Percentiles rank a stretch among this genome's conserved stretches.
Conservation (phyloP, 1,140 invertebrate species). For the Cydia splendana region DNA sequence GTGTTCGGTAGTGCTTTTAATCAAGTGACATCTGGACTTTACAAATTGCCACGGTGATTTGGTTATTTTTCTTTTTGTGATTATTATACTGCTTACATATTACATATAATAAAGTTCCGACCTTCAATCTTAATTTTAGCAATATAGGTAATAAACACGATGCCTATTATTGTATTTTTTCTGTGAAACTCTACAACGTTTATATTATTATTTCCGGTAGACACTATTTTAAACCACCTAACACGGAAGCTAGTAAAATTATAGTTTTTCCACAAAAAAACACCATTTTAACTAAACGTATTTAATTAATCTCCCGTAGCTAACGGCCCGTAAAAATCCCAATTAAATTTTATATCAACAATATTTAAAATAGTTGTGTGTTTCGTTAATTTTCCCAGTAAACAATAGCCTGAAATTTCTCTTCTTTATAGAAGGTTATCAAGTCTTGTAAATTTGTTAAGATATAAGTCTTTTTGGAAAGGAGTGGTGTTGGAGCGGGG, state of each 20-base stretch:
- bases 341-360: slow-evolving; percentile 12
- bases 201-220: too few species aligned
- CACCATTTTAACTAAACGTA: not conserved
- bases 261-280: not conserved
- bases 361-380: not conserved
- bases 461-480: not conserved
- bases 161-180: too few species aligned
- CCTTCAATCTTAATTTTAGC: too few species aligned
- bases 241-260: not conserved
- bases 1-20: too few species aligned
- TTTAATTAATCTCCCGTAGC: slow-evolving; percentile 11
- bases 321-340: slow-evolving; percentile 1
- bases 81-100: too few species aligned
- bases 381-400: not conserved
- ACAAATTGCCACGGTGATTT: too few species aligned
- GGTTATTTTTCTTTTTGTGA: too few species aligned
- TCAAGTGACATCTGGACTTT: too few species aligned
- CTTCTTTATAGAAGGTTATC: not conserved
- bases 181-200: too few species aligned
- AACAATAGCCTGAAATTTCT: not conserved
- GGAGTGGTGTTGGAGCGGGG: not conserved
- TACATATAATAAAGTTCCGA: too few species aligned
- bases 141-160: too few species aligned
- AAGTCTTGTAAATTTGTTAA: not conserved
- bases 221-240: not conserved